Evolutionary conservation across 2,888 invertebrate species (phyloP).

Genomic region (Rotaria magnacalcarata): DNA sequence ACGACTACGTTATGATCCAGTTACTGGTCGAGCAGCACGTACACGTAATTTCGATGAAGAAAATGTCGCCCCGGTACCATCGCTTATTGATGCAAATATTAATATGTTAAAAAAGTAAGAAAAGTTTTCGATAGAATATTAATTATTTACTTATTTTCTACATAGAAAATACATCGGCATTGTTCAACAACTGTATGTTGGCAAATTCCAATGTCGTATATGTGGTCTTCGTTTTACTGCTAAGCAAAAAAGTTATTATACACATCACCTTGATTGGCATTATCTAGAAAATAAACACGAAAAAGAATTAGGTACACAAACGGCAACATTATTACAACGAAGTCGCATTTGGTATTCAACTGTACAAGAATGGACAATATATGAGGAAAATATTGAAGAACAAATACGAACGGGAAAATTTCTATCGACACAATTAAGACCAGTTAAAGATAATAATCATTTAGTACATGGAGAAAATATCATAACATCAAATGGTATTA

Average conservation of each 20-base stretch:
- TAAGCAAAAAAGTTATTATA: constrained; percentile 71
- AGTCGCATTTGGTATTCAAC: constrained; percentile 45
- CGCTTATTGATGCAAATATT: background rate
- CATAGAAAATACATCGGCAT: constrained; percentile 57
- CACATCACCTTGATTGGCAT: constrained; percentile 95
- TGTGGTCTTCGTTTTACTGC: constrained; percentile 89
- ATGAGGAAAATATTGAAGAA: constrained; percentile 46
- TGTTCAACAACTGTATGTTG: constrained; percentile 71
- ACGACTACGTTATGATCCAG: background rate
- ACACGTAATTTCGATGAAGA: constrained; percentile 31
- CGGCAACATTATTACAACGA: background rate
- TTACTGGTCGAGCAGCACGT: background rate
- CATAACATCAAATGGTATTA: background rate
- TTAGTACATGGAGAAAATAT: background rate
- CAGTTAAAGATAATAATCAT: background rate
- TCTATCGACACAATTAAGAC: background rate
- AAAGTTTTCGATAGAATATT: background rate
- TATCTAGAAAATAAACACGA: constrained; percentile 65
- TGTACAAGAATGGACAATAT: constrained; percentile 47
- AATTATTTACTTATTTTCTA: background rate
- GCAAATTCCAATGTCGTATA: constrained; percentile 83
- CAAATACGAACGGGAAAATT: constrained; percentile 36
- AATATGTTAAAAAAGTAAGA: constrained; percentile 2
- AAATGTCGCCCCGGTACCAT: background rate
- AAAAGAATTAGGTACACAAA: constrained; percentile 39